Base-by-base conservation (phyloP, 1,140 invertebrate species). In the Hylaeus anthracinus region DNA sequence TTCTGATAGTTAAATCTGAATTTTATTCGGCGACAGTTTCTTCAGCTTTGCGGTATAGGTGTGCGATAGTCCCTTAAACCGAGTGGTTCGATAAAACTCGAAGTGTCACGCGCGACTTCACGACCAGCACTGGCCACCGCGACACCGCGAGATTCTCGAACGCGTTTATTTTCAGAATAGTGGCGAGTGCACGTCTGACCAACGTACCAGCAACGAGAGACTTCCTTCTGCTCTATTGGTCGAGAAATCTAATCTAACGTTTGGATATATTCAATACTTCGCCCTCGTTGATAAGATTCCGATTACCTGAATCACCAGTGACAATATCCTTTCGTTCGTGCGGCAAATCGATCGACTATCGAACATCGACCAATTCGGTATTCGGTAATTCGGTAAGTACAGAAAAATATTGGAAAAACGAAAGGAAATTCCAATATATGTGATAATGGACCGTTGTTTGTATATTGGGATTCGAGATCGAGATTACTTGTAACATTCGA, bases 201-300 rank as follows among this genome's bases (percentile, higher is more conserved):
- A 26, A 41, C 72, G 39, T 10, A 8, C 65, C 39, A 14, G 70
- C 58, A 51, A 51, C n/a, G 51, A 71, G 51, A 58, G 41, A 72
- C 76, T 15, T 51, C 43, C 5, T 48, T 64, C 51, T 45, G 61
- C 53, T 63, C 12, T 6, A 39, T 3, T 15, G 15, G 2, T 14
- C 84, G 81, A 79, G 78, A 84, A 87, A 87, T 87, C 86, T 87
- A 87, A 87, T 87, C 86, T 87, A 74, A 72, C 85, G 82, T 48
- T 60, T 53, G 73, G 67, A 67, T 77, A 67, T 77, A 77, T 60
- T 81, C 85, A 80, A 86, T 86, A 86, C 85, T 82, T 74, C 9
- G 51, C 10, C 67, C 10, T 58, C 43, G 43, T 43, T 70, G 83
- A 86, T 86, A 86, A 86, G 85, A 82, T 82, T 86, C 67, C 58